Base-by-base conservation (phyloP, 2,113 vertebrate genomes). In the Axis porcinus region DNA sequence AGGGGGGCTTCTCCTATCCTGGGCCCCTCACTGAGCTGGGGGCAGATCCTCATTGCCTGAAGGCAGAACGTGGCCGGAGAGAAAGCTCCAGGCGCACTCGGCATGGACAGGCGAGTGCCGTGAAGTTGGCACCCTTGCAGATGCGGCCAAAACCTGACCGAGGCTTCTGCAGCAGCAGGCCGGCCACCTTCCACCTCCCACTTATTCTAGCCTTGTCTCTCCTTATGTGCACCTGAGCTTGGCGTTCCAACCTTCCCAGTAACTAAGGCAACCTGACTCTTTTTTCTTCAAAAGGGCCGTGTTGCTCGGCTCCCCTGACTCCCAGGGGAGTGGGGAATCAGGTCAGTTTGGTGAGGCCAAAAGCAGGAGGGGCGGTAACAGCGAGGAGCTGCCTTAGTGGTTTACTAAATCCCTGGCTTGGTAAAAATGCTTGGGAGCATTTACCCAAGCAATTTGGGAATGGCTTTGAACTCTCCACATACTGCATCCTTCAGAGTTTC, bases 231-330 rank as follows among this genome's bases (percentile, higher is more conserved):
- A 94, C 97, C 94, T 97, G 95, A 79, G 87, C 60, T 40, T 52
- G 47, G 91, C 15, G 27, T 62, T 86, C 86, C 90, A 89, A 52
- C 76, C 76, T 96, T 95, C 91, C 81, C 25, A 13, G 97, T 98
- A 97, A 97, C 97, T 84, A 97, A 97, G 97, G 98, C 96, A 98
- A 98, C 97, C 97, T 30, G 92, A 97, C 87, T 96, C 95, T 89
- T 90, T 94, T 54, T 85, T 89, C 91, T 97, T 97, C 97, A 98
- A 96, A 97, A 97, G 89, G 96, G 94, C 88, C 93, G 52, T 94
- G 90, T 94, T 98, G 94, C 96, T 70, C 28, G 45, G 97, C 86
- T 96, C 92, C 94, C 95, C 36, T 90, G 88, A 85, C 86, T 89
- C 97, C 92, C 84, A 7, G 45, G 96, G 97, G 93, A 91, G 23